phyloP scores from a whole-genome alignment of 1,140 invertebrate species.

The Hyphantria cunea region DNA sequence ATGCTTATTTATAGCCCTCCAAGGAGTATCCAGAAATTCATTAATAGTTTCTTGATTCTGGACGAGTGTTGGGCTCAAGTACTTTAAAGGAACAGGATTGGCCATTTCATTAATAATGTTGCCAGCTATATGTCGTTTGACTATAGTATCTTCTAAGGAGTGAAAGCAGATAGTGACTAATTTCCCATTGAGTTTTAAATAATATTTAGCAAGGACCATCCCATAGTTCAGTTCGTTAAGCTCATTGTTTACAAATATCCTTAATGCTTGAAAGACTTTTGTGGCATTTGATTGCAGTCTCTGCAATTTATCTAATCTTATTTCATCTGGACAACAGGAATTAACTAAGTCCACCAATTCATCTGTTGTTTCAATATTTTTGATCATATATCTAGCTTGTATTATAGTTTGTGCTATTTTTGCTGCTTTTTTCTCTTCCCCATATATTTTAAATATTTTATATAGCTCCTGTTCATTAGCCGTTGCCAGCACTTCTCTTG shows the following conservation, averaged over 20 bases:
- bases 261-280: conserved; percentile 96
- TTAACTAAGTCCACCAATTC: conserved; percentile 92
- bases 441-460: conserved; percentile 94
- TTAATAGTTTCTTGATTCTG: conserved; percentile 84
- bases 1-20: conserved; percentile 92
- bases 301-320: conserved; percentile 87
- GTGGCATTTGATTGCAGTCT: conserved; percentile 92
- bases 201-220: conserved; percentile 89
- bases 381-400: conserved; percentile 92
- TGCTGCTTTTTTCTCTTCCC: conserved; percentile 93
- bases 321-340: conserved; percentile 83
- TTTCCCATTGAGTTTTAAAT: conserved; percentile 89
- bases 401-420: conserved; percentile 94
- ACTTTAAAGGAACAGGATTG: conserved; percentile 86
- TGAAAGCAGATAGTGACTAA: conserved; percentile 95
- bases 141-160: conserved; percentile 96
- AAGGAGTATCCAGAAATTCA: conserved; percentile 84
- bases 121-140: conserved; percentile 94
- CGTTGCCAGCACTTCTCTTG: conserved; percentile 91
- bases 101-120: conserved; percentile 86
- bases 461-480: conserved; percentile 90
- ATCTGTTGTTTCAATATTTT: conserved; percentile 90
- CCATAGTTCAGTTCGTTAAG: conserved; percentile 97
- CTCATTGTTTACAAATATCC: conserved; percentile 99
- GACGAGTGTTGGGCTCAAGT: conserved; percentile 81